These are phyloP conservation scores for Eumaeus atala DNA, from an alignment of 1,140 invertebrate species.

Conservation along the genomic window DNA sequence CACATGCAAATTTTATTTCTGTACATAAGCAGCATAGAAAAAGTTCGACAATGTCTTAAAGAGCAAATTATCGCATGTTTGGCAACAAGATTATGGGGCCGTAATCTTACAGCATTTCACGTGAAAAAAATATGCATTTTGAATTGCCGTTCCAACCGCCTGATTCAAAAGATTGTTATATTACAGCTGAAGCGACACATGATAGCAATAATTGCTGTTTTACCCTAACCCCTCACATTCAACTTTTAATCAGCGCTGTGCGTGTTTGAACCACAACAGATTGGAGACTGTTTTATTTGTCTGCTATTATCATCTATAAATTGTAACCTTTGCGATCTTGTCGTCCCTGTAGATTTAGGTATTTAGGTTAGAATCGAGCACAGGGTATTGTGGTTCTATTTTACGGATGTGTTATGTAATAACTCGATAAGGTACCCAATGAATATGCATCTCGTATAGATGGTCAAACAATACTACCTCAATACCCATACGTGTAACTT, in stretches of 20 bases:
- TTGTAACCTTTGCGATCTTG: constrained; percentile 65
- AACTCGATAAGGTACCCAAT: constrained; percentile 50
- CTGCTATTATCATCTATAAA: constrained; percentile 2
- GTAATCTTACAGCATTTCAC: too few species aligned
- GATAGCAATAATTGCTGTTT: too few species aligned
- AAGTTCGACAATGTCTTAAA: neutral
- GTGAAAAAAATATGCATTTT: too few species aligned
- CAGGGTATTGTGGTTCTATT: constrained; percentile 73
- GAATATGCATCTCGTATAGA: constrained; percentile 42
- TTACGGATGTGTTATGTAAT: constrained; percentile 60
- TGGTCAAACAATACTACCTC: constrained; percentile 67
- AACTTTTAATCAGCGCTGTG: neutral
- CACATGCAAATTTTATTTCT: neutral
- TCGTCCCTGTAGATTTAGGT: constrained; percentile 65
- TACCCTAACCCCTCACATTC: too few species aligned
- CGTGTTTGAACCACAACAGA: too few species aligned
- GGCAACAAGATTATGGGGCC: too few species aligned
- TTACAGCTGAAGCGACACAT: too few species aligned
- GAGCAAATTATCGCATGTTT: neutral
- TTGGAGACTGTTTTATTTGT: neutral
- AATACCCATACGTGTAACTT: constrained; percentile 66
- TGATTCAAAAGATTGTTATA: too few species aligned
- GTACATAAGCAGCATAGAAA: neutral
- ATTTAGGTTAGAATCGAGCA: constrained; percentile 65
- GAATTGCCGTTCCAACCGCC: too few species aligned